Conservation (phyloP, 2,113 vertebrate genomes). For the Oreochromis spilurus region DNA sequence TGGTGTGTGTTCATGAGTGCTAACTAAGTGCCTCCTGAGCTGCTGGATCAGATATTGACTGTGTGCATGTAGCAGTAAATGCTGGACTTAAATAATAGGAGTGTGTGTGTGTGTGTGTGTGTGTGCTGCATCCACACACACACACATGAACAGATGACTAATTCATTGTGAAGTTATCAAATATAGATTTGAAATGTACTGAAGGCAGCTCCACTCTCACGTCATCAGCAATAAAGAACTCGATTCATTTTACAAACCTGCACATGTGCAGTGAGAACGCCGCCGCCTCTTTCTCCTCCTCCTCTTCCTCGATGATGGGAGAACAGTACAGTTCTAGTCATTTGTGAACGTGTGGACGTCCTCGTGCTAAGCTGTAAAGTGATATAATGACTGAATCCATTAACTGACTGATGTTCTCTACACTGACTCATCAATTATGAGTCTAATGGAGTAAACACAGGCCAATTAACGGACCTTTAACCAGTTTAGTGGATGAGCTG, state of each 20-base stretch:
- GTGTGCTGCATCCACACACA: background rate
- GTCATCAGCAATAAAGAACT: background rate
- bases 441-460: background rate
- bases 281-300: background rate
- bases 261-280: background rate
- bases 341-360: background rate
- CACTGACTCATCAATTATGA: background rate
- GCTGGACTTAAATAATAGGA: background rate
- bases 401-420: background rate
- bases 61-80: background rate
- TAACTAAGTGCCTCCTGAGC: background rate
- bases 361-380: background rate
- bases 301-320: background rate
- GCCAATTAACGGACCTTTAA: background rate
- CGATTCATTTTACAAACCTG: background rate
- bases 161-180: constrained; percentile 29
- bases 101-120: background rate
- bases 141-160: background rate
- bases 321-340: background rate
- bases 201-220: background rate
- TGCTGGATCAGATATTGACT: background rate
- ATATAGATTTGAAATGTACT: constrained; percentile 10
- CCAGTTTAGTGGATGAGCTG: background rate
- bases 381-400: background rate
- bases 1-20: background rate